These are phyloP conservation scores for Ceratotherium simum DNA, from an alignment of 2,113 vertebrate genomes.

Conservation along the genomic window DNA sequence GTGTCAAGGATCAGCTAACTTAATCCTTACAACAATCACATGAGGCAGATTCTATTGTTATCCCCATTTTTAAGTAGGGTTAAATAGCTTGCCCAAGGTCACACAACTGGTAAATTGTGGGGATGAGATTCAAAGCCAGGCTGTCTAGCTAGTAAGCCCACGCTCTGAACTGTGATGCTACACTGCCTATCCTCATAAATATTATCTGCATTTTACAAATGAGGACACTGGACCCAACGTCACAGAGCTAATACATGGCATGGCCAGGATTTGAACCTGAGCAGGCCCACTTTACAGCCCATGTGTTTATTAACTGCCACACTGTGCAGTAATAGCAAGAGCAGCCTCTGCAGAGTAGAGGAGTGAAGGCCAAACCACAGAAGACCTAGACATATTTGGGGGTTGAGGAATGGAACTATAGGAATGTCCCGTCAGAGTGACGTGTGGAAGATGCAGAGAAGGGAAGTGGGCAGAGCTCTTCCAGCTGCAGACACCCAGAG, in stretches of 20 bases:
- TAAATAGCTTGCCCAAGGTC: not conserved
- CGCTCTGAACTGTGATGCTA: not conserved
- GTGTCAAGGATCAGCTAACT: not conserved
- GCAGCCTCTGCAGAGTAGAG: not conserved
- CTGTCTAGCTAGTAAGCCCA: not conserved
- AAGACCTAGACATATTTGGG: not conserved
- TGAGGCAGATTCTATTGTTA: not conserved
- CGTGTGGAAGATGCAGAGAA: not conserved
- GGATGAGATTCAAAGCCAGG: not conserved
- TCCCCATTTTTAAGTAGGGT: not conserved
- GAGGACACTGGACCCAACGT: no score
- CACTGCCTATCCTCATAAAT: not conserved
- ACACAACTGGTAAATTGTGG: not conserved
- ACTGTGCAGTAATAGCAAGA: not conserved
- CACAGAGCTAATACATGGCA: not conserved
- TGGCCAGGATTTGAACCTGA: not conserved
- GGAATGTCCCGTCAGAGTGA: not conserved
- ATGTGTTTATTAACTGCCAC: not conserved
- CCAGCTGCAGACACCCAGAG: not conserved
- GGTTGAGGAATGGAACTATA: not conserved
- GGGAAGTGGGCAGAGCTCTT: not conserved
- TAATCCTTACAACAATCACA: not conserved
- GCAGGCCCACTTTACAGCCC: no score
- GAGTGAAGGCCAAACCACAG: not conserved
- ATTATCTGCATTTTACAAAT: not conserved